Base-by-base conservation (phyloP, 2,797 vertebrate species). In the Coreius guichenoti region DNA sequence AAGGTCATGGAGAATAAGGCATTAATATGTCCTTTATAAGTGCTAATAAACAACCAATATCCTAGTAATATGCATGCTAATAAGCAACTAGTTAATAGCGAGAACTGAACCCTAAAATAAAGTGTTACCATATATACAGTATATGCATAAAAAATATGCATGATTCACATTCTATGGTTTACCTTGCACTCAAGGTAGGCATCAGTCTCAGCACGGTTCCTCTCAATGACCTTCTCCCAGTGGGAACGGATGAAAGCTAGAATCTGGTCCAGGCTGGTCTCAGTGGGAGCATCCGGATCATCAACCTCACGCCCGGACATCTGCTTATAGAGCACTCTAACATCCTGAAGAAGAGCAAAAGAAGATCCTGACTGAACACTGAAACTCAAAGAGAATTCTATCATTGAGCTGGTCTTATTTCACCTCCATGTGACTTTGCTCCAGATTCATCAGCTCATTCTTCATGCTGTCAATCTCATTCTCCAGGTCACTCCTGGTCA, bases 211-310 rank as follows among this genome's bases (percentile, higher is more conserved):
- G 92, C 92, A 7, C 95, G 94, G 86, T 96, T 98, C 93, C 93
- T 96, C 91, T 98, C 96, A 0, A 96, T 96, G 67, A 97, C 95
- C 90, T 94, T 97, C 91, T 99, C 97, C 98, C 97, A 99, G 90
- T 97, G 97, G 90, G 94, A 95, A 90, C 96, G 92, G 89, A 99
- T 98, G 68, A 94, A 95, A 89, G 94, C 94, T 86, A 99, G 93
- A 90, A 99, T 97, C 88, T 96, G 95, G 8, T 98, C 96, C 91
- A 99, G 94, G 83, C 96, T 96, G 63, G 95, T 96, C 88, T 97
- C 94, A 56, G 96, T 90, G 36, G 96, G 95, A 54, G 95, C 92
- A 9, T 96, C 96, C 0, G 94, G 92, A 80, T 97, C 95, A 70
- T 98, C 96, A 88, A 96, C 91, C 82, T 97, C 96, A 47, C 93